These are phyloP conservation scores for Hyposmocoma kahamanoa DNA, from an alignment of 1,140 invertebrate genomes.

Conservation along the genomic window DNA sequence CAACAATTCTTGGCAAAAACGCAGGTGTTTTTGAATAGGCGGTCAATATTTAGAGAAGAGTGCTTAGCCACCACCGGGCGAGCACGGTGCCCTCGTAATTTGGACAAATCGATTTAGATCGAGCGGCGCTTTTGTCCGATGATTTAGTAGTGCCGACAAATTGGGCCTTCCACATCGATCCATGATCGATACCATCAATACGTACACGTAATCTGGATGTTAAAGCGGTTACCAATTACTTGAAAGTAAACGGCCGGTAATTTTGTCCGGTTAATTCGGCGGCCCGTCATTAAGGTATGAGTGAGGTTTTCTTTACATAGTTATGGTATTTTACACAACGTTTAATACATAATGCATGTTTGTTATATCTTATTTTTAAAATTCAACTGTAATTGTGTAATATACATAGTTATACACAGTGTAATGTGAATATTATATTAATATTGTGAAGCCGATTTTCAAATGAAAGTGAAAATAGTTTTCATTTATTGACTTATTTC, in stretches of 20 bases:
- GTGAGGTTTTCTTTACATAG: no score
- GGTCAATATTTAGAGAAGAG: constrained; percentile 38
- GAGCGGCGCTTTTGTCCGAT: constrained; percentile 60
- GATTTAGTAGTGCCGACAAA: constrained; percentile 64
- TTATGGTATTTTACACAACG: no score
- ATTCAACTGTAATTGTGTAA: no score
- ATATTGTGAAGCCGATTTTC: no score
- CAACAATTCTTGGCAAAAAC: no score
- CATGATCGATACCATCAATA: constrained; percentile 27
- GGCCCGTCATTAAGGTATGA: constrained; percentile 15
- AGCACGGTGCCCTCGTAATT: constrained; percentile 42
- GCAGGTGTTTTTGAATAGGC: constrained; percentile 12
- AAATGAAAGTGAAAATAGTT: no score
- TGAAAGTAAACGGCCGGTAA: constrained; percentile 48
- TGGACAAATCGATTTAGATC: constrained; percentile 64
- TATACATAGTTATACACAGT: no score
- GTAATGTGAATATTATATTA: no score
- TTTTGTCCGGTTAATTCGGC: constrained; percentile 36
- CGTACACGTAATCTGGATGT: constrained; percentile 30
- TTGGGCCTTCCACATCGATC: constrained; percentile 43
- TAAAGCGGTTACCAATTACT: constrained; percentile 48
- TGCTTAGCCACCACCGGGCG: constrained; percentile 16
- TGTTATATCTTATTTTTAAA: no score
- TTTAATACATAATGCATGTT: no score
- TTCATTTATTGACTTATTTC: no score